Evolutionary conservation across 2,888 invertebrate species (phyloP), one percentile per base, ranked within the genome.

Genomic region (Tolmerus cingulatus): DNA sequence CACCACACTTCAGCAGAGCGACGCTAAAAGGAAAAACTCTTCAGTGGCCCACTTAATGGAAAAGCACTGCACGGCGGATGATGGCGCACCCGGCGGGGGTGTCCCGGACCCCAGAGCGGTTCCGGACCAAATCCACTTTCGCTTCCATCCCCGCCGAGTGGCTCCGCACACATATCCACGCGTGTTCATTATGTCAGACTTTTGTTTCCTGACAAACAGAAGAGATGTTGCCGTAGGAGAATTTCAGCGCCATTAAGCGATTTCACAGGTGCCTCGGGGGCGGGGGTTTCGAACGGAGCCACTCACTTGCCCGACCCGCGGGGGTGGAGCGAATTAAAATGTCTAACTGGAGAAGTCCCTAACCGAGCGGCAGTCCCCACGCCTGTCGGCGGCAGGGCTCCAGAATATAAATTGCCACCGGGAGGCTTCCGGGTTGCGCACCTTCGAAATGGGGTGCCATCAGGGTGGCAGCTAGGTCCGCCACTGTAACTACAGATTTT

Each of bases 1-100:
- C 82, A 66, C 34, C 40, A 82, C 66, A 55, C 55, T 82, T 66
- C 57, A 57, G 19, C 27, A 66, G 66, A 66, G 66, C 27, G 27
- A 7, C 27, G 27, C 23, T 51, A 66, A 82, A 57, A 57, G 51
- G 57, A 57, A 82, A 82, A 82, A 55, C 82, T 57, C 82, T 57
- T 82, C 82, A 82, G 37, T 82, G 82, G 82, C 82, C 82, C 82
- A 82, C 82, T 82, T 82, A 82, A 82, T 82, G 82, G 82, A 82
- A 82, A 82, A 82, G 37, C 82, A 66, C 57, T 66, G 82, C 82
- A 37, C 23, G 82, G 66, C 34, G 55, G 82, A 82, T 57, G 82
- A 55, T 66, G 37, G n/a, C 66, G 76, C 30, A 40, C 40, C 27
- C 37, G 76, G n/a, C 27, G 81, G 81, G 82, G 66, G 40, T 9